phyloP scores from a whole-genome alignment of 2,113 vertebrate species.

The Mirounga angustirostris region DNA sequence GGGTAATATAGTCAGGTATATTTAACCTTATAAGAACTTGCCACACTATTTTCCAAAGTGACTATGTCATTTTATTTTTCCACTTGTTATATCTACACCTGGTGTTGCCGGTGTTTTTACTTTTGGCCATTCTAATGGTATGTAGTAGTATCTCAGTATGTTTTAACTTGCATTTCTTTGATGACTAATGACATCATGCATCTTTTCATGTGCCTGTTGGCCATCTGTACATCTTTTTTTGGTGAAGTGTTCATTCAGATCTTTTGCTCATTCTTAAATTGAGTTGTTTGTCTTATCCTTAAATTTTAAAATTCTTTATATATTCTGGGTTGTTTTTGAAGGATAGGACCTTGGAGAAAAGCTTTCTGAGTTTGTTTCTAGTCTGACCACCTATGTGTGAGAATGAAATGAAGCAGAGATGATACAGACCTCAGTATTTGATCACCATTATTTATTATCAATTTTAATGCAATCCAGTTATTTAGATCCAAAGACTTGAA shows the following conservation, averaged over 20 bases:
- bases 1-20: not conserved
- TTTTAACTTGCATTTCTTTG: conserved; percentile 26
- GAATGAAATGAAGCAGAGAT: conserved; percentile 47
- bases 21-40: conserved; percentile 5
- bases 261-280: conserved; percentile 31
- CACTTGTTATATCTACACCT: not conserved
- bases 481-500: conserved; percentile 64
- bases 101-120: not conserved
- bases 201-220: not conserved
- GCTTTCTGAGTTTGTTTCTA: conserved; percentile 42
- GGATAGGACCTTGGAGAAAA: not conserved
- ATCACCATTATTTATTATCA: conserved; percentile 60
- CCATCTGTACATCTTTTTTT: not conserved
- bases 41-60: not conserved
- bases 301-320: conserved; percentile 4
- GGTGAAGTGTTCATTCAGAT: not conserved
- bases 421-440: conserved; percentile 40
- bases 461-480: conserved; percentile 33
- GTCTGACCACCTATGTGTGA: not conserved
- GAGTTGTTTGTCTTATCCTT: conserved; percentile 18
- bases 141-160: not conserved
- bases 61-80: conserved; percentile 5
- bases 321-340: conserved; percentile 33
- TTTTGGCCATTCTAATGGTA: not conserved
- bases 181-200: not conserved